Base-by-base conservation (phyloP, 2,113 vertebrate species). In the Cacatua alba region DNA sequence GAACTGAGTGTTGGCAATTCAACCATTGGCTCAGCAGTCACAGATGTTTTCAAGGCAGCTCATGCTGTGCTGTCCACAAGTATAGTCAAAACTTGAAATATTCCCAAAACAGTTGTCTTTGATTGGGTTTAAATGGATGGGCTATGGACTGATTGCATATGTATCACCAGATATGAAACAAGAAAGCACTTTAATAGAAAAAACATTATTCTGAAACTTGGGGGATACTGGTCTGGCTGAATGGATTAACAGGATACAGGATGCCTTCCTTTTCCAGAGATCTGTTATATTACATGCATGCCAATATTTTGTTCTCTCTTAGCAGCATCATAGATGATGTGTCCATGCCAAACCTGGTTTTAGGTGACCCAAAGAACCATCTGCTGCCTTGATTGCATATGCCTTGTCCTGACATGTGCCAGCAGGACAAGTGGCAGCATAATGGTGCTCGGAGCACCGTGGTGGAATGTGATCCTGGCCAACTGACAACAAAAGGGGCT, bases 31-130 rank as follows among this genome's bases (percentile, higher is more conserved):
- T 35, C 60, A 86, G 90, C 63, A 76, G 70, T 39, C 74, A 80
- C 87, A 88, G 91, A 65, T 72, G 71, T 93, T 93, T 88, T 76
- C 63, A 70, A 91, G 90, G 87, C 82, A 94, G 60, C 53, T 88
- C 3, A 2, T 63, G 67, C 59, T 93, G 85, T 67, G 87, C 75
- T 77, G 37, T 46, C 80, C 89, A 64, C 41, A 68, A 84, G 35
- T 5, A 4, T 2, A 64, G 43, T 76, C 51, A 84, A 64, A 95
- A 68, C 28, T 28, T 64, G 57, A 95, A 95, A 92, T 85, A 64
- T 39, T 89, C 84, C 60, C 57, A 15, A 24, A 76, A 75, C 28
- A 46, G 28, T 83, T 74, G 23, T 62, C 67, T 94, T 95, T 69
- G 83, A 80, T n/a, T 90, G 31, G 26, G 37, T 65, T 89, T 84